phyloP scores from a whole-genome alignment of 1,140 invertebrate genomes.

The Reticulitermes speratus region DNA sequence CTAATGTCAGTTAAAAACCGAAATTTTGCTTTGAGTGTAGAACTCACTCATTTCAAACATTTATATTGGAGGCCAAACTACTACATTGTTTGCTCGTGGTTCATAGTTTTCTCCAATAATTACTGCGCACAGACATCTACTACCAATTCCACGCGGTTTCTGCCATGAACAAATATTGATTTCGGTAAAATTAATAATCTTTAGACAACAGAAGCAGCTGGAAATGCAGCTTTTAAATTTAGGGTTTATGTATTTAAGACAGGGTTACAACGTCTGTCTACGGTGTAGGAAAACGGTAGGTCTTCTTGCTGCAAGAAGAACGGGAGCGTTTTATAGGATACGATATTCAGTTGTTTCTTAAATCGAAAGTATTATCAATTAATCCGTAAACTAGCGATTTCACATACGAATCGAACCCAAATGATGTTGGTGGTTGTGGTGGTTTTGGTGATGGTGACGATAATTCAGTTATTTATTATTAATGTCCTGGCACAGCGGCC shows the following conservation, averaged over 20 bases:
- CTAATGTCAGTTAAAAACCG: background rate
- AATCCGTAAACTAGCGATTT: too few species aligned
- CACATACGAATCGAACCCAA: too few species aligned
- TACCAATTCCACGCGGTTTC: background rate
- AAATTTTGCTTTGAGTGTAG: background rate
- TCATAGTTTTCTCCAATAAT: background rate
- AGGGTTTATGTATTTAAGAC: background rate
- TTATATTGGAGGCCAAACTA: background rate
- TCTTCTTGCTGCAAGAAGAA: too few species aligned
- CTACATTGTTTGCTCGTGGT: background rate
- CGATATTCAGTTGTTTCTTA: too few species aligned
- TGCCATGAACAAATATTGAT: background rate
- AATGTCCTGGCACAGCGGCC: too few species aligned
- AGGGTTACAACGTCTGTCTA: background rate
- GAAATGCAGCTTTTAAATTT: background rate
- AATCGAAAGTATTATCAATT: too few species aligned
- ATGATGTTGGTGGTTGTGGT: too few species aligned
- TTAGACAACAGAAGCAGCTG: background rate
- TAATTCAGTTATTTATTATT: too few species aligned
- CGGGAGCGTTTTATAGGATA: too few species aligned
- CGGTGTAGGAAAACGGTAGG: too few species aligned
- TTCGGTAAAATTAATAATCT: background rate
- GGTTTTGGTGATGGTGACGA: too few species aligned
- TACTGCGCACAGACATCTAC: background rate
- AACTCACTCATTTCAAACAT: conserved; percentile 7